Evolutionary conservation across 2,888 invertebrate genomes (phyloP), one percentile per base, ranked within the genome.

Genomic region (Lasioglossum calceatum): DNA sequence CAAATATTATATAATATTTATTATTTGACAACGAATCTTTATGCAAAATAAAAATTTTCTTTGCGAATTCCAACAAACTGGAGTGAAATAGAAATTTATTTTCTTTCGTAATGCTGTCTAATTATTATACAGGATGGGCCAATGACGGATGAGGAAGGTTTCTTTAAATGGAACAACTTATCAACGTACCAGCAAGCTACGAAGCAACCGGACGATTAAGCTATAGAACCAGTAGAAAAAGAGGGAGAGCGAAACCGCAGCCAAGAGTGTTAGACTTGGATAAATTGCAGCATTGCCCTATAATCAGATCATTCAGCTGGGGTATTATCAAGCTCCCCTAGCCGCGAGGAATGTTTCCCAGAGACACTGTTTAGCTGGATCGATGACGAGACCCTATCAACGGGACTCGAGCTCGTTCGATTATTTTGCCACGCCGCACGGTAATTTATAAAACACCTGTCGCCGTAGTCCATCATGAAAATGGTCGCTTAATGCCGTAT

Each of bases 401-500:
- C 16, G 64, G 16, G 32, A 64, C 19, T 19, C 36, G 67, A 16
- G 32, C 64, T 7, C 32, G 64, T 64, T 64, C 64, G 64, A 32
- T 64, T 64, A 64, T 64, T 32, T 64, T 32, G 16, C 32, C 14
- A 1, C 12, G 61, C 27, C 4, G 47, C 16, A 64, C 64, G 32
- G 64, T 64, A 36, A 67, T 67, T 67, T 67, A 39, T 67, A 36
- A 67, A 67, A 67, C 36, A 36, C 36, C 67, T 36, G 67, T 67
- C 32, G 36, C 23, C 67, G 2, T 36, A 67, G 67, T 64, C 64
- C 67, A 36, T 36, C 23, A 32, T 19, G 36, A 64, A 64, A 64
- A 64, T 64, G 32, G 36, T 36, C 67, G 67, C 67, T 67, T 19
- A 19, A 67, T 23, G 36, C 36, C 67, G 67, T 39, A 39, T 67